A percentile compares a stretch with the other conserved stretches of the same genome.
Conservation (phyloP, 2,113 vertebrate species). For the Procavia capensis region DNA sequence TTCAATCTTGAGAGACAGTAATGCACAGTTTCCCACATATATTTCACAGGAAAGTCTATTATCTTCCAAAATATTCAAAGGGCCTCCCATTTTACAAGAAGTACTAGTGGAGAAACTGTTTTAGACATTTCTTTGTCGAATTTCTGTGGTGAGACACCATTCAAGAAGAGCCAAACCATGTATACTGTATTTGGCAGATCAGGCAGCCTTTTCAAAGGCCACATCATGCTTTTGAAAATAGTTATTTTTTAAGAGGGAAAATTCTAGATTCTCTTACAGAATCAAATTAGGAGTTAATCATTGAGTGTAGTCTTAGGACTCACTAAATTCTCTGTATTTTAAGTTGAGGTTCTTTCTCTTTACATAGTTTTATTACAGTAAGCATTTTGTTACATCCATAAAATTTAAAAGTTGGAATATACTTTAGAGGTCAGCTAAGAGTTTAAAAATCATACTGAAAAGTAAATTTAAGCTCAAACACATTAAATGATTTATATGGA, state of each 20-base stretch:
- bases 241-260: background rate
- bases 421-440: background rate
- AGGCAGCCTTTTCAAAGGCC: constrained; percentile 22
- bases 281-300: background rate
- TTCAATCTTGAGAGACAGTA: background rate
- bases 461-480: background rate
- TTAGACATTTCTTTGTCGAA: background rate
- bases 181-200: background rate
- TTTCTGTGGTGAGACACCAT: constrained; percentile 9
- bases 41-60: background rate
- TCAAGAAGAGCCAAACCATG: background rate
- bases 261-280: background rate
- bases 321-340: background rate
- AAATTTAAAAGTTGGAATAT: constrained; percentile 27
- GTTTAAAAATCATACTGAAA: background rate
- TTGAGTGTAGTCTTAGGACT: background rate
- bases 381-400: background rate
- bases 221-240: background rate
- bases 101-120: background rate
- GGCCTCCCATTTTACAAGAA: background rate
- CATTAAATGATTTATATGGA: background rate
- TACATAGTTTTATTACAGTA: background rate
- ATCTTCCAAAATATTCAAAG: constrained; percentile 40
- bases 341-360: background rate
- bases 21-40: background rate